Evolutionary conservation across 2,113 vertebrate genomes (phyloP).

Genomic region (Onychorhynchus coronatus): DNA sequence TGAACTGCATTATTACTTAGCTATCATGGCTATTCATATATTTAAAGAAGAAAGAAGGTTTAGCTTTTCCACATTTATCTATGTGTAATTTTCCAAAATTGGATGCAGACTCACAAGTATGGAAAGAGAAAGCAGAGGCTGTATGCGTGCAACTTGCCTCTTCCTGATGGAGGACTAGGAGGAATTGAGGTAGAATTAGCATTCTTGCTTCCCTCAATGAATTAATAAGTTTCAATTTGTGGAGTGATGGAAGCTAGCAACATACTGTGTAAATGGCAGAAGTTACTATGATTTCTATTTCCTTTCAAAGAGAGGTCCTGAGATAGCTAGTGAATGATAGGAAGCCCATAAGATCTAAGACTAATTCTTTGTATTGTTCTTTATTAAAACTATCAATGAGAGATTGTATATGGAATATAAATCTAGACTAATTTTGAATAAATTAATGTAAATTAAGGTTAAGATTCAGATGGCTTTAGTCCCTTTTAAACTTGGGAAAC

Average conservation of each 20-base stretch:
- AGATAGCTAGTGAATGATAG: accelerated
- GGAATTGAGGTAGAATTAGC: neutral
- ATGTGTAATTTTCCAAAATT: neutral
- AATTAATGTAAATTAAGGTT: neutral
- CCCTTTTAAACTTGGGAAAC: neutral
- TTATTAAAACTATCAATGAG: neutral
- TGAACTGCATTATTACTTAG: neutral
- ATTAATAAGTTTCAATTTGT: neutral
- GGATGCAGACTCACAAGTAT: neutral
- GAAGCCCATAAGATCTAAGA: neutral
- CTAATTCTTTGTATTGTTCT: neutral
- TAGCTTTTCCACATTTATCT: neutral
- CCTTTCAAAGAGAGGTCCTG: neutral
- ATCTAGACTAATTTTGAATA: neutral
- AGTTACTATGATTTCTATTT: neutral
- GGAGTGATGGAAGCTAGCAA: neutral
- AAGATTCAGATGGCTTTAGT: neutral
- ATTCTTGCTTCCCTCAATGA: neutral
- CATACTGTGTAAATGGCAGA: neutral
- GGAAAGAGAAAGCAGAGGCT: neutral
- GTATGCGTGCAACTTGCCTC: neutral
- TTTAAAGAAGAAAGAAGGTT: neutral
- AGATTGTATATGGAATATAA: neutral
- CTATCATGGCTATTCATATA: neutral
- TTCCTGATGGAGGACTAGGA: neutral